Evolutionary conservation across 2,888 invertebrate species (phyloP), one percentile per base, ranked within the genome.

Genomic region (Pandemis heparana): DNA sequence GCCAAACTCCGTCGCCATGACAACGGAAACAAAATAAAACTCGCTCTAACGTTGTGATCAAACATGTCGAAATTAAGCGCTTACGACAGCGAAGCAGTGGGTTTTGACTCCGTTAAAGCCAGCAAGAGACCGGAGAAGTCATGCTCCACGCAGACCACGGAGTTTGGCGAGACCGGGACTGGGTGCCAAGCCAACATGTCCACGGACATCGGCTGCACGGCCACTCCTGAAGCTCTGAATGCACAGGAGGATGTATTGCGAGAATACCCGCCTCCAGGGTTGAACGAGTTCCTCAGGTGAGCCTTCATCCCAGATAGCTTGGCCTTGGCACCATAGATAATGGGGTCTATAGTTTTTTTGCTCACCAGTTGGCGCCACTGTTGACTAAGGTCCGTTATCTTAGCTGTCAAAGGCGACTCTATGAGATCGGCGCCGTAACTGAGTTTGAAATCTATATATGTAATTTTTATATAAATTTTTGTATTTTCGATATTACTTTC

Each of bases 61-160:
- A n/a, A 75, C 78, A 92, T 93, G 92, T 89, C 91, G 1, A 79
- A 81, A 18, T 75, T 94, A 41, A 92, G 92, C 70, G 92, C 92
- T 0, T 94, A 85, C 61, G 94, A 94, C 61, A 88, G 91, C 64
- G 94, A 93, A 75, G 89, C 82, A 0, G 79, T 90, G 0, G 94
- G 94, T 0, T 94, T 92, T 46, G 89, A 92, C 1, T 89, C 92
- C 0, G 76, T 91, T 0, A 78, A 80, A 0, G 74, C 83, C 0
- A 83, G 82, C 1, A 84, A 81, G 41, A 76, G 83, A 0, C 51
- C 82, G 0, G 89, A 83, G 62, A 81, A 80, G 0, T 80, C 80
- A 0, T 83, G 81, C 0, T 82, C 88, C 0, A 88, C 91, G 0
- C 94, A 94, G 71, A 94, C 94, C 0, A 82, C 81, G 0, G 90